Evolutionary conservation across 2,888 invertebrate species (phyloP).

Genomic region (Lymantria monacha): DNA sequence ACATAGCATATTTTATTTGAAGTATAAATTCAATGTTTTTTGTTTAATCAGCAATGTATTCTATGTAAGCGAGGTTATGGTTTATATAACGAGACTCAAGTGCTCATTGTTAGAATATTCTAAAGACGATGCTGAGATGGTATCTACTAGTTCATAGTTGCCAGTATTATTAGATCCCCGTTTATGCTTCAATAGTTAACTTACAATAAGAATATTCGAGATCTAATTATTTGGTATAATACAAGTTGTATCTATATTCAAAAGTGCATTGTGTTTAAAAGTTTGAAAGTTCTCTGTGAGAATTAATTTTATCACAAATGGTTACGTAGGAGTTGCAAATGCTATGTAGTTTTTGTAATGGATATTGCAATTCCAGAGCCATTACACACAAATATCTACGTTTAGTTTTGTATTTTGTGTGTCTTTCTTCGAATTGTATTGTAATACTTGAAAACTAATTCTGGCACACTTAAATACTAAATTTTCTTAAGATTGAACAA

Average conservation of each 20-base stretch:
- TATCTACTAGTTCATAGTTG: conserved; percentile 24
- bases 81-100: conserved; percentile 28
- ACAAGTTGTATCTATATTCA: background rate
- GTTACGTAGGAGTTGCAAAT: background rate
- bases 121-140: conserved; percentile 17
- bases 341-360: background rate
- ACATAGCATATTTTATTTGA: conserved; percentile 32
- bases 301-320: conserved; percentile 7
- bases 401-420: background rate
- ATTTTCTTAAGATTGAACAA: background rate
- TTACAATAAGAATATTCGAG: conserved; percentile 15
- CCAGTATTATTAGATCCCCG: conserved; percentile 30
- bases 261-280: conserved; percentile 21
- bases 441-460: background rate
- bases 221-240: background rate
- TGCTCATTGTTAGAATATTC: conserved; percentile 49
- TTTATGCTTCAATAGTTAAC: conserved; percentile 18
- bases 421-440: background rate
- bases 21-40: conserved; percentile 20
- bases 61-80: conserved; percentile 30
- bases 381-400: background rate
- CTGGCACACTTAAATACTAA: background rate
- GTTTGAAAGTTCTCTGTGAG: conserved; percentile 13
- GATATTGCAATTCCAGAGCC: background rate
- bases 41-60: conserved; percentile 46